phyloP scores from a whole-genome alignment of 2,888 invertebrate species.

The Cinara cedri region DNA sequence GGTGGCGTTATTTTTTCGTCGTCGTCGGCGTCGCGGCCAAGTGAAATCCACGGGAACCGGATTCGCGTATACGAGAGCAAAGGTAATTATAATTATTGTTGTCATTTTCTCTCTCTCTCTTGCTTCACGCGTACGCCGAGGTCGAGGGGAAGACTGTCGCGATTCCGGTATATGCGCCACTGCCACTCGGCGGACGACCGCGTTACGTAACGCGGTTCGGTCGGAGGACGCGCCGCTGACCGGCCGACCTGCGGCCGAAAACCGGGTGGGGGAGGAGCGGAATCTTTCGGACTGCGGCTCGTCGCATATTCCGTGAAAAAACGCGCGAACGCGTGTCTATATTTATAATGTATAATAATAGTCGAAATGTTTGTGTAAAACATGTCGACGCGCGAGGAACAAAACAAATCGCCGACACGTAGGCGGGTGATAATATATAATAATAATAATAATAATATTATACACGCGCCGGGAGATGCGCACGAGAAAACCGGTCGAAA shows the following conservation, averaged over 20 bases:
- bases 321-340: neutral
- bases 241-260: constrained; percentile 2
- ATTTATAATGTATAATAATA: too few species aligned
- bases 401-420: neutral
- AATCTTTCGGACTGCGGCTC: neutral
- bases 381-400: neutral
- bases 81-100: too few species aligned
- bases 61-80: constrained; percentile 8
- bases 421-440: too few species aligned
- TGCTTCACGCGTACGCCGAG: constrained; percentile 4
- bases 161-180: constrained; percentile 6
- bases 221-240: neutral
- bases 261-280: neutral
- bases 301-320: too few species aligned
- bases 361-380: too few species aligned
- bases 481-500: too few species aligned
- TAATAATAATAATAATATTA: too few species aligned
- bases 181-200: neutral
- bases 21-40: neutral
- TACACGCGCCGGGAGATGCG: too few species aligned
- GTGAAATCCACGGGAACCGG: constrained; percentile 48
- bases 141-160: neutral
- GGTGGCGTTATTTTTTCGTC: neutral
- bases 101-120: too few species aligned
- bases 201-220: constrained; percentile 14